phyloP scores from a whole-genome alignment of 2,888 invertebrate genomes.

The Pachymerium ferrugineum region DNA sequence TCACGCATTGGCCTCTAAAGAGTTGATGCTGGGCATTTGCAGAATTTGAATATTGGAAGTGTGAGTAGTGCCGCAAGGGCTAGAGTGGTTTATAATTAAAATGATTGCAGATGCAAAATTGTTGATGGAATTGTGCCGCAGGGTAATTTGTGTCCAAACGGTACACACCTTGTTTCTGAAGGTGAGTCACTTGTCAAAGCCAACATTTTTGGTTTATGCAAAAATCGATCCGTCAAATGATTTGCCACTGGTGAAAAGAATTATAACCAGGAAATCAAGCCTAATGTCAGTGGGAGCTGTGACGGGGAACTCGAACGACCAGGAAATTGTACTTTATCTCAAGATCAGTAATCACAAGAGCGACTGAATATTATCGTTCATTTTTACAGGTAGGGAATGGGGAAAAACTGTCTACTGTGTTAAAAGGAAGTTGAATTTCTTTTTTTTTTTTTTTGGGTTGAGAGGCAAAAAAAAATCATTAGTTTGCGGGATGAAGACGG shows the following conservation, averaged over 20 bases:
- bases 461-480: background rate
- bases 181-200: background rate
- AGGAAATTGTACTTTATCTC: conserved; percentile 18
- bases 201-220: background rate
- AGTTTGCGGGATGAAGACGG: background rate
- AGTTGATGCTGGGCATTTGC: background rate
- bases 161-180: background rate
- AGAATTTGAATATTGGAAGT: background rate
- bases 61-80: background rate
- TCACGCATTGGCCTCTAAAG: background rate
- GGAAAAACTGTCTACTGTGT: background rate
- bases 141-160: background rate
- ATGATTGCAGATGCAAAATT: background rate
- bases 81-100: background rate
- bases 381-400: conserved; percentile 11
- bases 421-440: conserved; percentile 2
- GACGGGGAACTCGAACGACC: conserved; percentile 10
- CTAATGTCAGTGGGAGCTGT: conserved; percentile 11
- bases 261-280: conserved; percentile 15
- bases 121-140: background rate
- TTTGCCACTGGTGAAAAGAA: conserved; percentile 11
- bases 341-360: conserved; percentile 21
- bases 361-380: background rate
- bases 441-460: too few relatives aligned
- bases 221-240: conserved; percentile 14